Evolutionary conservation across 2,113 vertebrate species (phyloP), one percentile per base, ranked within the genome.

Genomic region (Noctilio leporinus): DNA sequence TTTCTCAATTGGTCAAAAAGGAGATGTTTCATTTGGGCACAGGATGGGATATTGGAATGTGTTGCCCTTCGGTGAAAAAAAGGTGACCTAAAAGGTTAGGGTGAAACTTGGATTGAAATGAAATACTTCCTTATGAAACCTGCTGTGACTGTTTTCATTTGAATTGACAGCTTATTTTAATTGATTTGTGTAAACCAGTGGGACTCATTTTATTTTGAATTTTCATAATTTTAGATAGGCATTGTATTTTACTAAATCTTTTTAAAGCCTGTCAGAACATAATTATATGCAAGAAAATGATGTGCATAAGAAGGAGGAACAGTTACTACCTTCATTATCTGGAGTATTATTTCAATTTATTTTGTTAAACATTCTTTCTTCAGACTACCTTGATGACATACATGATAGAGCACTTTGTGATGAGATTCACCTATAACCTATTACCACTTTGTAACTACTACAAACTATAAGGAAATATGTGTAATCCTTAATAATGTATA

Each of bases 141-240:
- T 95, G 67, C 53, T 26, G 0, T 85, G 67, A 45, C 86, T 96
- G 17, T 30, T 67, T 73, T 93, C 95, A 76, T 76, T 76, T 49
- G 43, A 75, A 47, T 33, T 3, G 26, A 47, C 43, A 45, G 43
- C 85, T 40, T 57, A 53, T 43, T 92, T 77, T n/a, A 77, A 84
- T 78, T 30, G 28, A 53, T 64, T 81, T 47, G 12, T 88, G 10
- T 72, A 80, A 94, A 73, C n/a, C 82, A 51, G 8, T 49, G 15
- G 45, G 38, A 64, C 17, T 86, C 33, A 84, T 55, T 62, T 86
- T 72, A 78, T 10, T 83, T 77, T 96, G 28, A 49, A 38, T 93
- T 89, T 93, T 85, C 14, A 35, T 76, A 91, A 72, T 95, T 88
- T 90, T 88, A 82, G 4, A 43, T 96, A 80, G 69, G 55, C 51